Percentiles rank a stretch among this genome's conserved stretches.
These are phyloP conservation scores for Synanthedon vespiformis DNA, from an alignment of 2,888 invertebrate species.

Conservation along the genomic window DNA sequence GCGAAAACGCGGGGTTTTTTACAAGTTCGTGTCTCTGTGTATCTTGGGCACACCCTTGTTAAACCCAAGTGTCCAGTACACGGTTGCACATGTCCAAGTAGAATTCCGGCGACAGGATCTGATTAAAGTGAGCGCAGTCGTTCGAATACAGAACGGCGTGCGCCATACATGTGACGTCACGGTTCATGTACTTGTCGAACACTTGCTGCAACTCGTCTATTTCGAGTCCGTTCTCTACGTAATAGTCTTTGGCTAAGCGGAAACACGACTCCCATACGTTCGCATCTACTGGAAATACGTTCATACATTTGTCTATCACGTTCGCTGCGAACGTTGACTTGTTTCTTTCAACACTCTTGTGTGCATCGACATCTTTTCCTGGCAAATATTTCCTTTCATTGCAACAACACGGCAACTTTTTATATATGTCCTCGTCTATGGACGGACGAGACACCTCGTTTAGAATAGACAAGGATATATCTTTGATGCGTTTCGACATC, in stretches of 20 bases:
- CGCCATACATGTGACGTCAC: constrained; percentile 53
- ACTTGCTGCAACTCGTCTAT: constrained; percentile 67
- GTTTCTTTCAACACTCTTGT: constrained; percentile 19
- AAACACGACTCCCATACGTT: constrained; percentile 55
- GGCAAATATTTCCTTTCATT: constrained; percentile 39
- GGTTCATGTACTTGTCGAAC: constrained; percentile 66
- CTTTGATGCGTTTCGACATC: constrained; percentile 53
- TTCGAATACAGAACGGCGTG: constrained; percentile 59
- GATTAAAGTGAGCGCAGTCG: constrained; percentile 53
- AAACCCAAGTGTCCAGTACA: constrained; percentile 60
- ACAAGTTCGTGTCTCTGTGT: too few species aligned
- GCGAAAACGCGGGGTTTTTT: too few species aligned
- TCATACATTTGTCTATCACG: constrained; percentile 50
- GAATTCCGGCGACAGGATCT: constrained; percentile 56
- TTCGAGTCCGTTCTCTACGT: constrained; percentile 42
- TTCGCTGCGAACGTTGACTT: constrained; percentile 39
- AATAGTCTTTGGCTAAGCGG: constrained; percentile 48
- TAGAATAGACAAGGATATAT: constrained; percentile 45
- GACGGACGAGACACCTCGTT: constrained; percentile 45
- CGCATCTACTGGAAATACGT: constrained; percentile 46
- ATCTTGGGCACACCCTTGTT: constrained; percentile 1
- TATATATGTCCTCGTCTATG: constrained; percentile 29
- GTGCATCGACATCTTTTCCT: constrained; percentile 9
- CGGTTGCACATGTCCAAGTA: constrained; percentile 61
- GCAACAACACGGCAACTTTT: constrained; percentile 46